Base-by-base conservation (phyloP, 1,140 invertebrate genomes). In the Drosophila pallidifrons region DNA sequence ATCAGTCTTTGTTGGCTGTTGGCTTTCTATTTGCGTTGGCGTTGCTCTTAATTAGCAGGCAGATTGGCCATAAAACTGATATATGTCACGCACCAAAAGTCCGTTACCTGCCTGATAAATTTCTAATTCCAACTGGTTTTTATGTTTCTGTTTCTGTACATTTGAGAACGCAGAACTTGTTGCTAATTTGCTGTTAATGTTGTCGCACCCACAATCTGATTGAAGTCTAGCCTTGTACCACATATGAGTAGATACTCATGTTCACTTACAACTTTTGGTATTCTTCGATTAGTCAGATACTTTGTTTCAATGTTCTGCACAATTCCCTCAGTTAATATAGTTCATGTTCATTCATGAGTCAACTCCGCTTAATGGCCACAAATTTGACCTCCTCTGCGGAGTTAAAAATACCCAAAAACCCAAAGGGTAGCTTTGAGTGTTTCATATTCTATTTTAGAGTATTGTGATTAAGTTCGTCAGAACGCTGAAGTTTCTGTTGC, bases 381-480 rank as follows among this genome's bases (percentile, higher is more conserved):
- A 43, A 77, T 30, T 43, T 77, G 71, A 81, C 47, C 81, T 80
- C 52, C 61, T 60, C 46, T 30, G 8, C 2, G 11, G 3, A 32
- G 38, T 51, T 32, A 20, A 81, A 60, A 20, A 52, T 25, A 65
- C 16, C 46, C 38, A 15, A 46, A 60, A 20, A 47, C 57, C 59
- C 28, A 65, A 63, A 74, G 57, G 66, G 43, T 41, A 60, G 47
- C 8, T 61, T 13, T 20, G 52, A 65, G 49, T 74, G 82, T 61
- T 86, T 86, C 82, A 86, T 86, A 79, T 82, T 69, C 82, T 87
- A 86, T 87, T 86, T 86, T 73, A 63, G 75, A 87, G 68, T 63
- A 65, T 35, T 79, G 73, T 86, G 82, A 86, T 73, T 87, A 87
- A 82, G 64, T 86, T 79, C 30, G 38, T 38, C 79, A 73, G 73